phyloP scores from a whole-genome alignment of 2,113 vertebrate genomes.

The Ranitomeya imitator region DNA sequence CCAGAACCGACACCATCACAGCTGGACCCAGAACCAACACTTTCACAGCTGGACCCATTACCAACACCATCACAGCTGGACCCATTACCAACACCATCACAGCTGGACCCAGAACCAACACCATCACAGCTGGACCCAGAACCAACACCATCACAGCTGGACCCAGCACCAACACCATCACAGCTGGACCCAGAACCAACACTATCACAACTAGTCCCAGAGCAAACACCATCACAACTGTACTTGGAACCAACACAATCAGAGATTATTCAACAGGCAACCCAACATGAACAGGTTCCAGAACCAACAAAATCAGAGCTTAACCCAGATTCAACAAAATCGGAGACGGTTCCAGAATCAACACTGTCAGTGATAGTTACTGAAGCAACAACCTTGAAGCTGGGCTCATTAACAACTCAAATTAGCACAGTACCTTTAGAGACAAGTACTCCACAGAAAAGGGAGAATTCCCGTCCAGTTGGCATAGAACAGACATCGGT shows the following conservation, averaged over 20 bases:
- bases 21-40: too few relatives aligned
- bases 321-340: not conserved
- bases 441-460: not conserved
- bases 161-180: not conserved
- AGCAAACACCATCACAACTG: not conserved
- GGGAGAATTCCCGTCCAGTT: not conserved
- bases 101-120: too few relatives aligned
- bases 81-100: too few relatives aligned
- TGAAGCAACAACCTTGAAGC: too few relatives aligned
- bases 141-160: too few relatives aligned
- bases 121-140: too few relatives aligned
- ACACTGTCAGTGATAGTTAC: not conserved
- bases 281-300: too few relatives aligned
- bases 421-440: not conserved
- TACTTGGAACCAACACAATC: not conserved
- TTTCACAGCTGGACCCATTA: too few relatives aligned
- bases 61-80: too few relatives aligned
- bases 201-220: not conserved
- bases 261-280: too few relatives aligned
- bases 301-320: not conserved
- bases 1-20: too few relatives aligned
- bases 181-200: not conserved
- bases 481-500: not conserved
- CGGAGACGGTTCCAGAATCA: not conserved
- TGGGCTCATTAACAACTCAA: not conserved